phyloP scores from a whole-genome alignment of 2,888 invertebrate genomes.

The Drosophila neotestacea region DNA sequence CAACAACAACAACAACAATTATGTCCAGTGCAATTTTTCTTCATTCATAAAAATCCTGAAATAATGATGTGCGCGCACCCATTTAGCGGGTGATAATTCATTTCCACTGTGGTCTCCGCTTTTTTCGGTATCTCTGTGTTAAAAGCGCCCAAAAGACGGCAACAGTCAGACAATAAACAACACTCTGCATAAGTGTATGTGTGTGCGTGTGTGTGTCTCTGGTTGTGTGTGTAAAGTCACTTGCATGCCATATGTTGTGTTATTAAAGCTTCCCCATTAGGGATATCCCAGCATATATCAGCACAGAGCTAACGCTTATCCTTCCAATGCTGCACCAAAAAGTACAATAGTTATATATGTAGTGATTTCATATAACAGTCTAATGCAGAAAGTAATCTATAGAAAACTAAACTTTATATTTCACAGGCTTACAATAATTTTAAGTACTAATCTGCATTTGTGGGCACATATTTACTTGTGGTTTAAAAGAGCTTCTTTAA shows the following conservation, averaged over 20 bases:
- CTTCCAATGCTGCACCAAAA: neutral
- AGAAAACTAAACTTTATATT: too few relatives aligned
- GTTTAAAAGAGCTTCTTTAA: too few relatives aligned
- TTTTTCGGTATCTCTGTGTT: slow-evolving; percentile 5
- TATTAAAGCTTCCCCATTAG: slow-evolving; percentile 6
- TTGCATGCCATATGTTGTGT: slow-evolving; percentile 5
- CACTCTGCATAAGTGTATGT: neutral
- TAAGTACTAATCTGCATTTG: too few relatives aligned
- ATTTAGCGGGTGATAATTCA: slow-evolving; percentile 72
- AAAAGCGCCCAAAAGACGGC: slow-evolving; percentile 26
- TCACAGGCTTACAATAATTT: too few relatives aligned
- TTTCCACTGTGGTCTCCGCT: slow-evolving; percentile 55
- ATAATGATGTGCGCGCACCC: slow-evolving; percentile 62
- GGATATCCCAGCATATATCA: slow-evolving; percentile 2
- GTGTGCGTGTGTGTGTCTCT: neutral
- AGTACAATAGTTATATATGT: neutral
- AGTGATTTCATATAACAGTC: too few relatives aligned
- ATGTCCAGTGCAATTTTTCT: slow-evolving; percentile 56
- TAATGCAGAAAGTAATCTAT: too few relatives aligned
- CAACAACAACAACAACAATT: slow-evolving; percentile 22
- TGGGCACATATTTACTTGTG: too few relatives aligned
- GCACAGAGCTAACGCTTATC: slow-evolving; percentile 1
- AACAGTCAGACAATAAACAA: slow-evolving; percentile 11
- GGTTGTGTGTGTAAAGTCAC: neutral
- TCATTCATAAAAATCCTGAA: slow-evolving; percentile 51